phyloP scores from a whole-genome alignment of 37 sponge, comb jelly and placozoan species.

The Spongilla lacustris region DNA sequence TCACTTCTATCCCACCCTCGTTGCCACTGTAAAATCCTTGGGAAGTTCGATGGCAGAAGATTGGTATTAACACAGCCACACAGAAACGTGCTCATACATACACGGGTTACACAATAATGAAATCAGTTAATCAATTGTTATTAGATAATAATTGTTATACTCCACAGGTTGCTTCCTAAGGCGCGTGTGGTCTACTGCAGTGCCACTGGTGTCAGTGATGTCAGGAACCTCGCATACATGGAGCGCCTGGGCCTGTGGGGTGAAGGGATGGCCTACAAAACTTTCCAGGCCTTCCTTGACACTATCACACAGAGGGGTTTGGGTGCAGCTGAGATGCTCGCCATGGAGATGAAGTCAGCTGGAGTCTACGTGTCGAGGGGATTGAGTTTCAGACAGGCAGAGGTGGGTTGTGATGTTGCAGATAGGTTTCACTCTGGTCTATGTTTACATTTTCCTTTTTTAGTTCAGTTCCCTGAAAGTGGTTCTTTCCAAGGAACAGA shows the following conservation, averaged over 20 bases:
- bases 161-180: constrained; percentile 42
- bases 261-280: constrained; percentile 36
- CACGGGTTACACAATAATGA: too few relatives aligned
- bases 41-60: too few relatives aligned
- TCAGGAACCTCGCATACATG: constrained; percentile 73
- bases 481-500: constrained; percentile 38
- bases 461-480: constrained; percentile 49
- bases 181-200: constrained; percentile 76
- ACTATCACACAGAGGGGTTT: constrained; percentile 56
- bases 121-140: too few relatives aligned
- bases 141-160: too few relatives aligned
- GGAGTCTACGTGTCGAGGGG: constrained; percentile 67
- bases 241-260: constrained; percentile 76
- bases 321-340: constrained; percentile 74
- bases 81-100: too few relatives aligned
- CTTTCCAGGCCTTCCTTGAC: constrained; percentile 53
- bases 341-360: constrained; percentile 75
- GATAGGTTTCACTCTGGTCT: too few relatives aligned
- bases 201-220: constrained; percentile 70
- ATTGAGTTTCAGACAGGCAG: constrained; percentile 55
- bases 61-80: too few relatives aligned
- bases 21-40: too few relatives aligned
- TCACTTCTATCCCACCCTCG: too few relatives aligned
- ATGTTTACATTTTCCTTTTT: not conserved
- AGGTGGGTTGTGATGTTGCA: constrained; percentile 4